phyloP scores from a whole-genome alignment of 2,888 invertebrate genomes.

The Steromphala cineraria region DNA sequence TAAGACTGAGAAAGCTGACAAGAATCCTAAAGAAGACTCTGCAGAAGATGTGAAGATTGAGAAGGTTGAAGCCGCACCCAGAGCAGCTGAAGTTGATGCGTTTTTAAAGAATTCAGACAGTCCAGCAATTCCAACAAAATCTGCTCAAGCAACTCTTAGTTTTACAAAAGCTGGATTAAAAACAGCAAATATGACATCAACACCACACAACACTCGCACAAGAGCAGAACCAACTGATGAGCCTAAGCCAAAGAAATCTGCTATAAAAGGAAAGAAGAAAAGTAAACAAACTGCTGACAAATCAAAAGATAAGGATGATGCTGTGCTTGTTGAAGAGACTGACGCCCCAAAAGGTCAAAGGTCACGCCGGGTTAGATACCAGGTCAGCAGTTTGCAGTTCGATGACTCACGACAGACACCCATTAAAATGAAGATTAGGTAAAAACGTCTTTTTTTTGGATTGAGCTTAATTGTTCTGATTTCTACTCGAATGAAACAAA shows the following conservation, averaged over 20 bases:
- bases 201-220: not conserved
- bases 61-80: not conserved
- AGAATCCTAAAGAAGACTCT: not conserved
- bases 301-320: not conserved
- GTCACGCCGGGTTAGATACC: constrained; percentile 47
- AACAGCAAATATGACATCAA: not conserved
- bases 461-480: not conserved
- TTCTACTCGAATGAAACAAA: not conserved
- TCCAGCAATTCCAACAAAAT: constrained; percentile 25
- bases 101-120: constrained; percentile 11
- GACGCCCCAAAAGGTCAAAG: constrained; percentile 28
- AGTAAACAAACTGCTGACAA: not conserved
- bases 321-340: constrained; percentile 13
- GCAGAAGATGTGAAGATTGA: not conserved
- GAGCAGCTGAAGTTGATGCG: constrained; percentile 1
- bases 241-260: constrained; percentile 19
- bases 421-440: constrained; percentile 52
- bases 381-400: constrained; percentile 49
- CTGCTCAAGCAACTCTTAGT: constrained; percentile 47
- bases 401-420: constrained; percentile 50
- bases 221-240: not conserved
- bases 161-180: constrained; percentile 40
- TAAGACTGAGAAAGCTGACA: not conserved
- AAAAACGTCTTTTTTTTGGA: not conserved
- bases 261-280: constrained; percentile 22